These are phyloP conservation scores for Xanthia togata DNA, from an alignment of 2,888 invertebrate genomes.

Conservation along the genomic window DNA sequence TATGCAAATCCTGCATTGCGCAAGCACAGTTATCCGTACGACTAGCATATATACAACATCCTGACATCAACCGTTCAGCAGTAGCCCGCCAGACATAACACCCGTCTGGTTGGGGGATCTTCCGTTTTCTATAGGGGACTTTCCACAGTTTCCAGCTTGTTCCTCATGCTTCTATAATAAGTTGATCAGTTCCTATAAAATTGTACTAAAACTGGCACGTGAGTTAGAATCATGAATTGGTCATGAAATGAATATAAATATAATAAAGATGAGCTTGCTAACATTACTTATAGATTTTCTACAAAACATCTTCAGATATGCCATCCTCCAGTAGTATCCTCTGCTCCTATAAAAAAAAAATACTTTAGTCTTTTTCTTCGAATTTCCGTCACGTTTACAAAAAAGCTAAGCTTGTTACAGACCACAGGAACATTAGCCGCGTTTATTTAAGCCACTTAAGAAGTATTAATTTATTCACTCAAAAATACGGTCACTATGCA, in stretches of 20 bases:
- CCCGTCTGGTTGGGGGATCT: background rate
- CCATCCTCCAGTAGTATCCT: conserved; percentile 3
- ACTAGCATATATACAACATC: background rate
- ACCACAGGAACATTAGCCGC: conserved; percentile 1
- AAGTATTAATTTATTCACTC: background rate
- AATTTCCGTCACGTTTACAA: background rate
- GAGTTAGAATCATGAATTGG: background rate
- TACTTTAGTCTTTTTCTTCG: background rate
- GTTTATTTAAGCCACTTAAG: background rate
- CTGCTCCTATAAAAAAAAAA: background rate
- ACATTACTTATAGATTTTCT: conserved; percentile 18
- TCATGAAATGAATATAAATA: background rate
- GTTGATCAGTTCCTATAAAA: background rate
- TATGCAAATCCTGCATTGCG: background rate
- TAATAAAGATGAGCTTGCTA: conserved; percentile 30
- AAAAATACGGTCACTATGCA: conserved; percentile 37
- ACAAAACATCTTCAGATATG: background rate
- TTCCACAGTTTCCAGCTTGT: too few relatives aligned
- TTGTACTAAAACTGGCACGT: background rate
- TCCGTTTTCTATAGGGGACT: too few relatives aligned
- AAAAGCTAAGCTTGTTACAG: background rate
- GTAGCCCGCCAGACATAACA: background rate
- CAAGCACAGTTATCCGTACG: background rate
- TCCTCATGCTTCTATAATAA: background rate
- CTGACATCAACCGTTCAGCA: too few relatives aligned